These are phyloP conservation scores for Callionymus lyra DNA, from an alignment of 2,113 vertebrate species.

Conservation along the genomic window DNA sequence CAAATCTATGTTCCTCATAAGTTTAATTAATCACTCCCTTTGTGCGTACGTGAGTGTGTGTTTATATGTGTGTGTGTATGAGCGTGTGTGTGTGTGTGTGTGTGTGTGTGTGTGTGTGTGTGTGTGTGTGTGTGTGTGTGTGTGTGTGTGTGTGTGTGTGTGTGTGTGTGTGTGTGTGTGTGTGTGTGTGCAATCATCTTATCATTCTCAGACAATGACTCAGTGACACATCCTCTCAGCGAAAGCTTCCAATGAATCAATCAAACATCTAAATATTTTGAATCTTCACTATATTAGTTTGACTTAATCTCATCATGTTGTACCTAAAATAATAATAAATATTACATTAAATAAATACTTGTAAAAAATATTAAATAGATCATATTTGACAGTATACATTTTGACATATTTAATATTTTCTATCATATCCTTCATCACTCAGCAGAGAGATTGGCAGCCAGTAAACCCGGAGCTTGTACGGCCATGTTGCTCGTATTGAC, in stretches of 20 bases:
- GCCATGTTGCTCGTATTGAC: neutral
- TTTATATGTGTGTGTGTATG: too few species aligned
- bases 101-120: too few species aligned
- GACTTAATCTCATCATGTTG: neutral
- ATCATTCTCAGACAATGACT: slow-evolving; percentile 53
- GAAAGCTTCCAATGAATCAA: slow-evolving; percentile 25
- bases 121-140: too few species aligned
- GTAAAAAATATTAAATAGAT: too few species aligned
- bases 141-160: slow-evolving; percentile 14
- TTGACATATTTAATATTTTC: too few species aligned
- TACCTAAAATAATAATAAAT: neutral
- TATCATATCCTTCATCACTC: too few species aligned
- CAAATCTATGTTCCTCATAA: slow-evolving; percentile 37
- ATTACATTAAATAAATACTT: too few species aligned
- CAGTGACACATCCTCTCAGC: slow-evolving; percentile 32
- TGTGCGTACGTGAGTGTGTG: neutral
- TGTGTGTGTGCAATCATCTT: neutral
- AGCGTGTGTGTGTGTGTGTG: too few species aligned
- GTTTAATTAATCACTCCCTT: slow-evolving; percentile 29
- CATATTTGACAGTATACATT: too few species aligned
- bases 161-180: neutral
- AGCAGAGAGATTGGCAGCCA: neutral
- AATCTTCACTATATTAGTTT: too few species aligned
- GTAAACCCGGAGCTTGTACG: neutral
- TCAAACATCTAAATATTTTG: slow-evolving; percentile 6